Evolutionary conservation across 2,113 vertebrate species (phyloP).

Genomic region (Elephantulus edwardii): DNA sequence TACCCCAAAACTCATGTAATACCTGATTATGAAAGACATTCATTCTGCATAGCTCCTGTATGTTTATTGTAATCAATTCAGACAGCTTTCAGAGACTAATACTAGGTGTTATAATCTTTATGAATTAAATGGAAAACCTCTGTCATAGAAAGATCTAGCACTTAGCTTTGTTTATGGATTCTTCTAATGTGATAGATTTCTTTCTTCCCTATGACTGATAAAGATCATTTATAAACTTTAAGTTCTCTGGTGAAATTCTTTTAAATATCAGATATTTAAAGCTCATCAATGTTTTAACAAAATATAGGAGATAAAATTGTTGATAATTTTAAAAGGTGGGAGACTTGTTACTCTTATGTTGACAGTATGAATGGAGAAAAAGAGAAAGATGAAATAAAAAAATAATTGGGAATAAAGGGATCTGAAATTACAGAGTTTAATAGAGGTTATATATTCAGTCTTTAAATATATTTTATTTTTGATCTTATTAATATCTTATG

Average conservation of each 20-base stretch:
- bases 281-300: background rate
- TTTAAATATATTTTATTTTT: background rate
- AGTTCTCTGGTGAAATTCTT: too few species aligned
- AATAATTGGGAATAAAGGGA: constrained; percentile 1
- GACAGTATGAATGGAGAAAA: background rate
- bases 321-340: background rate
- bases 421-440: background rate
- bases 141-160: background rate
- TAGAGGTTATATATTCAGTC: background rate
- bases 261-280: background rate
- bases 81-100: constrained; percentile 38
- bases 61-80: constrained; percentile 28
- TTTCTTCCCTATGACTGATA: background rate
- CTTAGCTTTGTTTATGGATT: background rate
- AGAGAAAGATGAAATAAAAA: background rate
- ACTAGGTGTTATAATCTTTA: background rate
- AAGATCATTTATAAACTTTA: background rate
- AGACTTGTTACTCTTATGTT: background rate
- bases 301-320: background rate
- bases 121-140: background rate
- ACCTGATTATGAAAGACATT: constrained; percentile 40
- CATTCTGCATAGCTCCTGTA: background rate
- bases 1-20: background rate
- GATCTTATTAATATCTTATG: background rate
- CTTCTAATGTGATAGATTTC: background rate